Evolutionary conservation across 2,113 vertebrate genomes (phyloP).

Genomic region (Cyanocitta stelleri): DNA sequence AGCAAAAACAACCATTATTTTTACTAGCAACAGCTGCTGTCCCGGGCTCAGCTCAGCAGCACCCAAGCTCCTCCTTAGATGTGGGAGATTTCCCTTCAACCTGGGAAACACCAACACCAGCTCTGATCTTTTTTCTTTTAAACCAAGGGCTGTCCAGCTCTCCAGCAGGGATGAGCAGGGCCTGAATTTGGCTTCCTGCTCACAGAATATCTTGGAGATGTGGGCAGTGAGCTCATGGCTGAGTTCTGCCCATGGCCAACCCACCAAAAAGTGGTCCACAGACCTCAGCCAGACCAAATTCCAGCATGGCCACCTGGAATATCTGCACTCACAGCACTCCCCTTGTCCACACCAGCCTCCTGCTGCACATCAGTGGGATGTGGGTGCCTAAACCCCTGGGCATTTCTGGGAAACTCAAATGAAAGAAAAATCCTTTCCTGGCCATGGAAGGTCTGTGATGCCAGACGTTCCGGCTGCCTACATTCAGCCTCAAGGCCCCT

Average conservation of each 20-base stretch:
- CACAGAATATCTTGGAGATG: not conserved
- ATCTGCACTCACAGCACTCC: rapidly evolving
- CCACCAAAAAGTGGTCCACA: not conserved
- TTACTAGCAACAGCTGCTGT: conserved; percentile 24
- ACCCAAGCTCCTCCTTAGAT: not conserved
- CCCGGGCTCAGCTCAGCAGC: not conserved
- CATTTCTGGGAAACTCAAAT: not conserved
- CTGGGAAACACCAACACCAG: not conserved
- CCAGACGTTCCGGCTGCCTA: not conserved
- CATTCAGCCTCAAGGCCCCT: conserved; percentile 41
- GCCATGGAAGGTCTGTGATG: rapidly evolving
- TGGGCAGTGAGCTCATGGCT: not conserved
- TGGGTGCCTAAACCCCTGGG: not conserved
- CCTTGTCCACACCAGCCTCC: rapidly evolving
- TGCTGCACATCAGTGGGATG: rapidly evolving
- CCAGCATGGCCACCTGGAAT: not conserved
- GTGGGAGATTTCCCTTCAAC: not conserved
- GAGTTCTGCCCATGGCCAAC: too few relatives aligned
- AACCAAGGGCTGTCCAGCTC: not conserved
- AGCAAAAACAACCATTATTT: not conserved
- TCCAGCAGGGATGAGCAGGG: rapidly evolving
- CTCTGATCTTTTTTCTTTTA: not conserved
- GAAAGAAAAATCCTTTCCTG: not conserved
- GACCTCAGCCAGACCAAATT: not conserved
- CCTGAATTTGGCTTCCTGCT: rapidly evolving